phyloP scores from a whole-genome alignment of 2,113 vertebrate genomes.

The Cichladusa arquata region DNA sequence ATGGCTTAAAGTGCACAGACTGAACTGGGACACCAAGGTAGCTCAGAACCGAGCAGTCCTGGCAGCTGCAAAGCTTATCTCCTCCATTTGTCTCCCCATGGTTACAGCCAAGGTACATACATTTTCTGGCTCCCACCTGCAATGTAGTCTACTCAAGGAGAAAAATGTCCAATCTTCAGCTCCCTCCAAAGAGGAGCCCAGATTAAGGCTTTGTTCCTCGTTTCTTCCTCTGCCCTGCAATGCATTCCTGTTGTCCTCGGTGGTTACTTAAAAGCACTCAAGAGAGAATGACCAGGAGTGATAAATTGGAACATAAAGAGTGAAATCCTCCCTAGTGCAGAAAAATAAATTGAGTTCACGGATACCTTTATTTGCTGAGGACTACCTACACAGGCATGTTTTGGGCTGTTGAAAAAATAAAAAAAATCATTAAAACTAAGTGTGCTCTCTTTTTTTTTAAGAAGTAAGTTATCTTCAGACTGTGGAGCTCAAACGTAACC shows the following conservation, averaged over 20 bases:
- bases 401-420: background rate
- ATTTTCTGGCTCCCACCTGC: background rate
- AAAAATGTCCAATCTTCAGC: background rate
- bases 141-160: background rate
- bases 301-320: background rate
- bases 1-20: background rate
- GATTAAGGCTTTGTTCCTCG: background rate
- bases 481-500: background rate
- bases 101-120: background rate
- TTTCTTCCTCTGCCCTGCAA: background rate
- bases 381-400: background rate
- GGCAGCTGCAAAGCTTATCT: background rate
- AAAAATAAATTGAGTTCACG: background rate
- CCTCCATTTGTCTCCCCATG: background rate
- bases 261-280: background rate
- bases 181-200: background rate
- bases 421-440: background rate
- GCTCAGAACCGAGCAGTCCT: background rate
- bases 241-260: background rate
- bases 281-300: background rate
- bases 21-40: background rate
- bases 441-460: background rate
- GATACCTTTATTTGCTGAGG: background rate
- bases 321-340: background rate
- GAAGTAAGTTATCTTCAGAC: background rate